phyloP scores from a whole-genome alignment of 1,140 invertebrate genomes.

The Drosophila bifasciata region DNA sequence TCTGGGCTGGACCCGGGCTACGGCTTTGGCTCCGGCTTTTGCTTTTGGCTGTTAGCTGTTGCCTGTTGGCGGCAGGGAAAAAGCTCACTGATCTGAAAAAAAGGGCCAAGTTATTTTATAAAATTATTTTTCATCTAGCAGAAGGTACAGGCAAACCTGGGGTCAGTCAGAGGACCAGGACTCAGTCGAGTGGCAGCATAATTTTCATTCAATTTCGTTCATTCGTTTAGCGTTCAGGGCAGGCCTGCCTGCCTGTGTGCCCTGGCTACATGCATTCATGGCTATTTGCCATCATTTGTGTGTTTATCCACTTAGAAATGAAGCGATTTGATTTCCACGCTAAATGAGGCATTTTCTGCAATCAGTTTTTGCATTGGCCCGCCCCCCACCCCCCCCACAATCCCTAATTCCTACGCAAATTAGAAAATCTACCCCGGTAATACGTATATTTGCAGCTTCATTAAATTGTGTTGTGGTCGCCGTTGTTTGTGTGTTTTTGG shows the following conservation, averaged over 20 bases:
- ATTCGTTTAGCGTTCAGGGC: constrained; percentile 61
- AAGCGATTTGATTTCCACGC: constrained; percentile 74
- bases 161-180: background rate
- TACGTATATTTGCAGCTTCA: constrained; percentile 38
- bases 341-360: constrained; percentile 77
- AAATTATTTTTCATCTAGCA: constrained; percentile 71
- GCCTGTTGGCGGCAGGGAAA: constrained; percentile 27
- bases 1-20: background rate
- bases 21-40: background rate
- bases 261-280: constrained; percentile 60
- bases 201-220: constrained; percentile 81
- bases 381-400: too few species aligned
- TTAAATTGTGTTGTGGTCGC: constrained; percentile 42
- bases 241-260: constrained; percentile 1
- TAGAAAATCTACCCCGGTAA: too few species aligned
- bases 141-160: constrained; percentile 16
- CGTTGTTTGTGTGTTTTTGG: constrained; percentile 25
- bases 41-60: background rate
- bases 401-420: constrained; percentile 12
- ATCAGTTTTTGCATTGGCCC: constrained; percentile 75
- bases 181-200: constrained; percentile 68
- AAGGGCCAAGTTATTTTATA: constrained; percentile 78
- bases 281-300: constrained; percentile 70
- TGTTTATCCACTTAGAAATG: constrained; percentile 79
- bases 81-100: constrained; percentile 80